phyloP scores from a whole-genome alignment of 2,888 invertebrate species.

The Andrena flavipes region DNA sequence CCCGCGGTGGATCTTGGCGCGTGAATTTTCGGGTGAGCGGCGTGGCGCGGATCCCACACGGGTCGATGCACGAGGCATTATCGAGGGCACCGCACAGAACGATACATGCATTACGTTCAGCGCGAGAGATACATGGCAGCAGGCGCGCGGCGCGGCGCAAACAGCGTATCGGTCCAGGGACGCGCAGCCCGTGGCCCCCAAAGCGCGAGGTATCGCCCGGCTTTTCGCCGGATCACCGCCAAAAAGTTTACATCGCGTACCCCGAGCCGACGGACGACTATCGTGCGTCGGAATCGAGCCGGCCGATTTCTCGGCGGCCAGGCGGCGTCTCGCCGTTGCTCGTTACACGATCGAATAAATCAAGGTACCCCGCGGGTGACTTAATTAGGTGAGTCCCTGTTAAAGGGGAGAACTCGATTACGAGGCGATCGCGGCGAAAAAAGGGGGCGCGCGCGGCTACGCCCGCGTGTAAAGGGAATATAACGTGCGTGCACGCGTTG shows the following conservation, averaged over 20 bases:
- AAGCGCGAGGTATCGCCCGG: slow-evolving; percentile 28
- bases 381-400: slow-evolving; percentile 68
- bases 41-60: slow-evolving; percentile 41
- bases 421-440: slow-evolving; percentile 42
- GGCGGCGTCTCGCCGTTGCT: slow-evolving; percentile 42
- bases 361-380: slow-evolving; percentile 69
- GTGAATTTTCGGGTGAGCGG: slow-evolving; percentile 36
- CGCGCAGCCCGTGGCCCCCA: slow-evolving; percentile 2
- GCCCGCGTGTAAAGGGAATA: slow-evolving; percentile 48
- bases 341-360: slow-evolving; percentile 69
- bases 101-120: slow-evolving; percentile 65
- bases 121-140: slow-evolving; percentile 56
- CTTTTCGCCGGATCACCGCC: slow-evolving; percentile 45
- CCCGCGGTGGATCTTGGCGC: slow-evolving; percentile 28
- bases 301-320: slow-evolving; percentile 37
- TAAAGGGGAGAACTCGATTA: slow-evolving; percentile 66
- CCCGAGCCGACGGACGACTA: slow-evolving; percentile 39
- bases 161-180: slow-evolving; percentile 21
- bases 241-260: slow-evolving; percentile 56
- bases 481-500: slow-evolving; percentile 65
- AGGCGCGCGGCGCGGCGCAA: slow-evolving; percentile 11
- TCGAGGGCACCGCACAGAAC: slow-evolving; percentile 68
- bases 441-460: slow-evolving; percentile 31
- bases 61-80: slow-evolving; percentile 54
- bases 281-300: slow-evolving; percentile 34